Percentiles rank a stretch among this genome's conserved stretches.
Conservation (phyloP, 2,888 invertebrate species). For the Amphimallon solstitiale region DNA sequence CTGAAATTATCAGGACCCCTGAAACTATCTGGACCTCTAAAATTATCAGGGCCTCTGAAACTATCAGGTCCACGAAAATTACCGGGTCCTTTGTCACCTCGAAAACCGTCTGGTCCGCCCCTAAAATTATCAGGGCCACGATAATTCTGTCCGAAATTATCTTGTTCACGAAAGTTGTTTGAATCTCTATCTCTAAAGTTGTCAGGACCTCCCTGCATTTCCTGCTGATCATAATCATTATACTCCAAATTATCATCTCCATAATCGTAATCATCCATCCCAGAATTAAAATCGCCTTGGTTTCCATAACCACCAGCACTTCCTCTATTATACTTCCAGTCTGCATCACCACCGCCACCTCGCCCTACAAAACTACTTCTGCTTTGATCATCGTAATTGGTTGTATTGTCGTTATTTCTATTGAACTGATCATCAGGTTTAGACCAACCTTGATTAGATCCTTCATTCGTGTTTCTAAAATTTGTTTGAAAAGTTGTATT, state of each 20-base stretch:
- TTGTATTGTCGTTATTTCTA: slow-evolving; percentile 43
- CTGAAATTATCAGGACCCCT: slow-evolving; percentile 26
- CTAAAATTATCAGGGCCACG: slow-evolving; percentile 35
- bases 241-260: slow-evolving; percentile 34
- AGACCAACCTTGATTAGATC: slow-evolving; percentile 43
- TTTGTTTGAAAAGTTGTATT: slow-evolving; percentile 15
- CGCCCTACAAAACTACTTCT: slow-evolving; percentile 54
- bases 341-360: slow-evolving; percentile 23
- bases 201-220: slow-evolving; percentile 10
- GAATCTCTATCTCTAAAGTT: slow-evolving; percentile 18
- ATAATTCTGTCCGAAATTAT: slow-evolving; percentile 29
- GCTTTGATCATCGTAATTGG: slow-evolving; percentile 58
- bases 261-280: slow-evolving; percentile 33
- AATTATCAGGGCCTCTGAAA: slow-evolving; percentile 28
- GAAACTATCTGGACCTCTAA: slow-evolving; percentile 38
- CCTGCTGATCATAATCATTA: slow-evolving; percentile 38
- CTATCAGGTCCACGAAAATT: slow-evolving; percentile 20
- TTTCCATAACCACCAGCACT: slow-evolving; percentile 6
- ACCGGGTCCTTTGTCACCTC: slow-evolving; percentile 29
- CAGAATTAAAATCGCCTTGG: slow-evolving; percentile 30
- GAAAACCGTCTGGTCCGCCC: slow-evolving; percentile 31
- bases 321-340: slow-evolving; percentile 29
- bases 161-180: slow-evolving; percentile 23
- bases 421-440: slow-evolving; percentile 35
- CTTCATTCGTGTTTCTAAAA: slow-evolving; percentile 37